A percentile compares a stretch with the other conserved stretches of the same genome.
phyloP scores from a whole-genome alignment of 2,888 invertebrate species.

The Nomada fabriciana region DNA sequence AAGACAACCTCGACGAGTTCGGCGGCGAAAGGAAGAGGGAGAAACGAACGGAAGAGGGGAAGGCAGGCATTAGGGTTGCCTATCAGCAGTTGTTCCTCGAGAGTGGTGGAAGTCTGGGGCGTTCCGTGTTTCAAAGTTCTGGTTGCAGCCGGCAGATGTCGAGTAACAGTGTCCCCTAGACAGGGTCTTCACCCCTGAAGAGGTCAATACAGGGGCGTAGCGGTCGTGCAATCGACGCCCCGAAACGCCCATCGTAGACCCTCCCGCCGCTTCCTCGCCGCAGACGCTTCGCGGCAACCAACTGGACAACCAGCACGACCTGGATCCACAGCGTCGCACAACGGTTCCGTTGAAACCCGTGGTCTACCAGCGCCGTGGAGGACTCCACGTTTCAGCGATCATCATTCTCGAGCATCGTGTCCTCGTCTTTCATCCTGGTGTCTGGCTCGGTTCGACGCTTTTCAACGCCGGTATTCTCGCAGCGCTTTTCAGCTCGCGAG shows the following conservation, averaged over 20 bases:
- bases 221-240: slow-evolving; percentile 55
- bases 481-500: neutral
- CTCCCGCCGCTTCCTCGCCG: slow-evolving; percentile 75
- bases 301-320: slow-evolving; percentile 81
- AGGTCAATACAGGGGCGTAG: slow-evolving; percentile 54
- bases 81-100: slow-evolving; percentile 33
- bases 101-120: slow-evolving; percentile 53
- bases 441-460: slow-evolving; percentile 27
- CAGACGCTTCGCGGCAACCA: slow-evolving; percentile 84
- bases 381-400: slow-evolving; percentile 57
- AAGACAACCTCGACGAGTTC: neutral
- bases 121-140: slow-evolving; percentile 39
- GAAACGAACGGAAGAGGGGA: slow-evolving; percentile 17
- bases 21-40: slow-evolving; percentile 24
- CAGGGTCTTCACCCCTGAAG: slow-evolving; percentile 57
- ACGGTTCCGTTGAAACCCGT: slow-evolving; percentile 76
- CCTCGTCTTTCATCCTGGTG: slow-evolving; percentile 27
- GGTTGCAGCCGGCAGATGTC: slow-evolving; percentile 64
- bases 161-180: slow-evolving; percentile 50
- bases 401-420: slow-evolving; percentile 46
- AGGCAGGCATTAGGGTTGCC: slow-evolving; percentile 29
- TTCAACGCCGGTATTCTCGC: no score
- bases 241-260: slow-evolving; percentile 71
- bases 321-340: slow-evolving; percentile 77
- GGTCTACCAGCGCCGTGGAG: slow-evolving; percentile 71